Percentiles rank a stretch among this genome's conserved stretches.
Evolutionary conservation across 2,797 vertebrate species (phyloP).

Genomic region (Dallia pectoralis): DNA sequence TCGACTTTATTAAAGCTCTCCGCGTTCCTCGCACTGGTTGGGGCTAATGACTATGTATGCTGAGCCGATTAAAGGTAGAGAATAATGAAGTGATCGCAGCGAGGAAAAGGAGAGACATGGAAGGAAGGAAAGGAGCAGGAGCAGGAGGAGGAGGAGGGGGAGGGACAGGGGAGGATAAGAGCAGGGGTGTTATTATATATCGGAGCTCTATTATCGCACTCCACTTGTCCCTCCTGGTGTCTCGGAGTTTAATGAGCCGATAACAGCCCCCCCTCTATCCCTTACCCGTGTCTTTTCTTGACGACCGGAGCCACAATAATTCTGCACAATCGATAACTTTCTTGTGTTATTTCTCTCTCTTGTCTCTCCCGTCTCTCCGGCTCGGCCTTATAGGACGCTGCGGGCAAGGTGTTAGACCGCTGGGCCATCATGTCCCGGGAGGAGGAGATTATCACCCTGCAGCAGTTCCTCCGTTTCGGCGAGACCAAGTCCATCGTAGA

Average conservation of each 20-base stretch:
- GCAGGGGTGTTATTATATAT: slow-evolving; percentile 31
- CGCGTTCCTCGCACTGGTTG: slow-evolving; percentile 64
- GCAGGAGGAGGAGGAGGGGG: slow-evolving; percentile 31
- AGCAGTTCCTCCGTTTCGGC: slow-evolving; percentile 99
- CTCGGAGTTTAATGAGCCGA: slow-evolving; percentile 72
- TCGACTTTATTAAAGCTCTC: slow-evolving; percentile 68
- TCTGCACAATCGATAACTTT: slow-evolving; percentile 91
- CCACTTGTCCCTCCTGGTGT: slow-evolving; percentile 72
- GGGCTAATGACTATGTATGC: slow-evolving; percentile 70
- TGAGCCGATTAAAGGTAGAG: slow-evolving; percentile 50
- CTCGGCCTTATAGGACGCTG: slow-evolving; percentile 93
- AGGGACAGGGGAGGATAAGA: slow-evolving; percentile 39
- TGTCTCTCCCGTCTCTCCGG: slow-evolving; percentile 62
- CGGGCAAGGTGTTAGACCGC: slow-evolving; percentile 99
- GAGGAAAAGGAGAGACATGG: slow-evolving; percentile 49
- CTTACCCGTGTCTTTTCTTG: slow-evolving; percentile 59
- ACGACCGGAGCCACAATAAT: slow-evolving; percentile 75
- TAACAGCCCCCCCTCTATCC: slow-evolving; percentile 40
- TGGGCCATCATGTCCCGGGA: slow-evolving; percentile 99
- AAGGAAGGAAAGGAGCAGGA: slow-evolving; percentile 9
- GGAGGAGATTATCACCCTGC: slow-evolving; percentile 99
- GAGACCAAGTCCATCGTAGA: slow-evolving; percentile 99
- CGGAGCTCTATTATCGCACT: slow-evolving; percentile 66
- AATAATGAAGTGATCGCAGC: slow-evolving; percentile 13
- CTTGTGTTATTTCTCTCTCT: slow-evolving; percentile 79